Evolutionary conservation across 2,113 vertebrate genomes (phyloP), one percentile per base, ranked within the genome.

Genomic region (Aplodontia rufa): DNA sequence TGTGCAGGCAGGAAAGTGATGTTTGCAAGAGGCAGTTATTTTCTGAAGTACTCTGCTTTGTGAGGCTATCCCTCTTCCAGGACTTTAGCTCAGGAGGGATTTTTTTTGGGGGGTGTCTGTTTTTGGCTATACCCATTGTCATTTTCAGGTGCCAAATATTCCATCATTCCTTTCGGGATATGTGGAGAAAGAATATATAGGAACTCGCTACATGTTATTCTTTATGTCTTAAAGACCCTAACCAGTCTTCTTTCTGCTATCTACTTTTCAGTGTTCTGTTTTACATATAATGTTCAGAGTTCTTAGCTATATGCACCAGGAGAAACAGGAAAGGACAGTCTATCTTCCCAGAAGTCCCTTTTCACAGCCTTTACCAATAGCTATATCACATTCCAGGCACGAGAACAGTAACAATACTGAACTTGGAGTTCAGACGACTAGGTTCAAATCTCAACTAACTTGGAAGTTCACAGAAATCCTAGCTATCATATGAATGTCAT

Each of bases 321-420:
- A 80, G 4, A 13, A 97, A 83, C 7, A 90, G 14, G 42, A 66
- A 76, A 93, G 89, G 64, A 7, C 22, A 58, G 53, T 89, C 13
- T 30, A 32, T 93, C 4, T 83, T 94, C 45, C 14, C 35, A 62
- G 35, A 83, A 79, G 14, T 64, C 79, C 68, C 42, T 93, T 92
- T 82, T 80, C 89, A 79, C 6, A 78, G 30, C 24, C 53, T 94
- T 97, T 45, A 91, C 71, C 84, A 75, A 84, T 28, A 96, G 60
- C 28, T 92, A 35, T 11, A 86, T 14, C 30, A 75, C 3, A 49
- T 32, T 35, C 55, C 5, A 78, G 40, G 37, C 3, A 93, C 37
- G 37, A 82, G 24, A 81, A 89, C 8, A 90, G 37, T 58, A 92
- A 88, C 24, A 87, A 19, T 45, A 60, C 12, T 55, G 22, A 93